Conservation (phyloP, 1,140 invertebrate genomes). For the Anagrus nilaparvatae region DNA sequence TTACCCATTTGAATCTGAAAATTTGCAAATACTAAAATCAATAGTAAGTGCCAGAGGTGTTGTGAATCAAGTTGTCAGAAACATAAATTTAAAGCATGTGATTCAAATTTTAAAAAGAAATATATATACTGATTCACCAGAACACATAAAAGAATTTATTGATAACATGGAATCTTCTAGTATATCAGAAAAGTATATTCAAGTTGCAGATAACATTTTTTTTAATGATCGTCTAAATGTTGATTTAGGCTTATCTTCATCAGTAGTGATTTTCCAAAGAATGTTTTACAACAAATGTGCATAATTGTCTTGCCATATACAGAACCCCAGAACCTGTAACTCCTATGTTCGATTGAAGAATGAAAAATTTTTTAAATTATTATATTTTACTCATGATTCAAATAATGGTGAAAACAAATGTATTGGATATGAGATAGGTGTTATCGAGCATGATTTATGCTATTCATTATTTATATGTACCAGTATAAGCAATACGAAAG, state of each 20-base stretch:
- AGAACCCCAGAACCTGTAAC: slow-evolving; percentile 5
- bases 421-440: too few species aligned
- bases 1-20: slow-evolving; percentile 4
- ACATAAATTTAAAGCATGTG: slow-evolving; percentile 1
- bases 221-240: background rate
- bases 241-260: too few species aligned
- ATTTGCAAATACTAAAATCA: slow-evolving; percentile 1
- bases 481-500: too few species aligned
- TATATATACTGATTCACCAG: background rate
- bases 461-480: too few species aligned
- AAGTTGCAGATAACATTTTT: background rate
- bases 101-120: background rate
- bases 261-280: background rate
- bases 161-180: background rate
- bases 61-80: slow-evolving; percentile 1
- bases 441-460: too few species aligned
- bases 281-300: slow-evolving; percentile 17
- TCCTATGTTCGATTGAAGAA: slow-evolving; percentile 2
- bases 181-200: background rate
- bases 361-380: background rate
- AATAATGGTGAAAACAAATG: too few species aligned
- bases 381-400: too few species aligned
- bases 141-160: background rate
- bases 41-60: slow-evolving; percentile 10
- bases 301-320: slow-evolving; percentile 51